These are phyloP conservation scores for Cheiracanthium punctorium DNA, from an alignment of 2,888 invertebrate species.

Conservation along the genomic window DNA sequence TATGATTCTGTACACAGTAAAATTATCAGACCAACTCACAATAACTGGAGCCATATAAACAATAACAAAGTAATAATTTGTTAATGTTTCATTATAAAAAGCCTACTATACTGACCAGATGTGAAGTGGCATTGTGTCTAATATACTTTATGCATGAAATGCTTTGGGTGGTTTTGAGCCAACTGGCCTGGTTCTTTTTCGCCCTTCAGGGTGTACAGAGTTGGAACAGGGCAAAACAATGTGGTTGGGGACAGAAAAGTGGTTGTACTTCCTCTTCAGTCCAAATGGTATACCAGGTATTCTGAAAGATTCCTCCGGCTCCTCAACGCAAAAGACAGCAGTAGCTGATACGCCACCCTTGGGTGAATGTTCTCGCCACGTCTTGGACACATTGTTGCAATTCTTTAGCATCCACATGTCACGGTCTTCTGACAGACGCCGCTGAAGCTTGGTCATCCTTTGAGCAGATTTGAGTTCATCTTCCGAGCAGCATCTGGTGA, in stretches of 20 bases:
- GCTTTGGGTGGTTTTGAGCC: slow-evolving; percentile 68
- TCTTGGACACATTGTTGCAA: slow-evolving; percentile 33
- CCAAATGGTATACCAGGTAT: slow-evolving; percentile 61
- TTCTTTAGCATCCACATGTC: slow-evolving; percentile 57
- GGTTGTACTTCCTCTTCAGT: slow-evolving; percentile 59
- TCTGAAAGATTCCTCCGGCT: slow-evolving; percentile 55
- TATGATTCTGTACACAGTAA: too few species aligned
- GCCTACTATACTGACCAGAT: neutral
- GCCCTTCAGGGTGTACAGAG: slow-evolving; percentile 63
- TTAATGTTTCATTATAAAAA: neutral
- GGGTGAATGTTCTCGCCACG: slow-evolving; percentile 48
- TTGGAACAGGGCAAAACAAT: slow-evolving; percentile 66
- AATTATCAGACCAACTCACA: too few species aligned
- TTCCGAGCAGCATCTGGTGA: slow-evolving; percentile 65
- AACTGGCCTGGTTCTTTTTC: slow-evolving; percentile 62
- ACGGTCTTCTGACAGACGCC: slow-evolving; percentile 54
- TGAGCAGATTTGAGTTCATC: slow-evolving; percentile 61
- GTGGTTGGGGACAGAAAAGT: slow-evolving; percentile 65
- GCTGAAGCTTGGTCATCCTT: slow-evolving; percentile 49
- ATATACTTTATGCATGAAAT: slow-evolving; percentile 53
- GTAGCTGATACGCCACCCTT: slow-evolving; percentile 61
- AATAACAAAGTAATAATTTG: neutral
- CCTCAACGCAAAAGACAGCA: slow-evolving; percentile 64
- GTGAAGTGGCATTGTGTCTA: neutral
- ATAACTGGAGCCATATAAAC: neutral